Evolutionary conservation across 2,888 invertebrate species (phyloP), one percentile per base, ranked within the genome.

Genomic region (Chymomyza amoena): DNA sequence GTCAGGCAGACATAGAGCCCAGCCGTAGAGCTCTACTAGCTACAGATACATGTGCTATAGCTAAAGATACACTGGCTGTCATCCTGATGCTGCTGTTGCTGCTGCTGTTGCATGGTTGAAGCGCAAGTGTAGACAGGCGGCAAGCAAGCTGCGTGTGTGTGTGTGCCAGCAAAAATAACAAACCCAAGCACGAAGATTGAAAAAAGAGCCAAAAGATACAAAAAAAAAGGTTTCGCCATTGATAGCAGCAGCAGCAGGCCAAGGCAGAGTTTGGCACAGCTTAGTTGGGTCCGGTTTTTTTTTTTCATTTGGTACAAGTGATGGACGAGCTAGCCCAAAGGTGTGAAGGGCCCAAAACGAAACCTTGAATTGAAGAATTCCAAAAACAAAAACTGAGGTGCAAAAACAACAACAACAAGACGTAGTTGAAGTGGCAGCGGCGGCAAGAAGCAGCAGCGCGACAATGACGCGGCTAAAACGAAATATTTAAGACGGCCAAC

Each of bases 351-450:
- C 69, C 50, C 50, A 50, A 60, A 7, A 18, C n/a, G 72, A 80
- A 85, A 73, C 86, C 86, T 83, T 81, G 83, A 81, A 86, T 81
- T 78, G 75, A 84, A 86, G 80, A 80, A 80, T 77, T 70, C 72
- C 74, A 76, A 74, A 73, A 73, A 79, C 67, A 75, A 76, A 69
- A 75, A 25, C 25, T 4, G 3, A 25, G 25, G 25, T 25, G 25
- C 25, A 25, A 62, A 28, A 54, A 62, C n/a, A 63, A 54, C 61
- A 74, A 63, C 16, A 65, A 52, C 10, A 71, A 64, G 25, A 25
- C n/a, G n/a, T n/a, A 25, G 45, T 57, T 56, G 61, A 56, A 54
- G 45, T 54, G n/a, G n/a, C 16, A 60, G 20, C 25, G 4, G 45
- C 32, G 9, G 66, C 39, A 13, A 61, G 60, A 9, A 61, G 61